phyloP scores from a whole-genome alignment of 2,888 invertebrate genomes.

The Cryptus viduatorius region DNA sequence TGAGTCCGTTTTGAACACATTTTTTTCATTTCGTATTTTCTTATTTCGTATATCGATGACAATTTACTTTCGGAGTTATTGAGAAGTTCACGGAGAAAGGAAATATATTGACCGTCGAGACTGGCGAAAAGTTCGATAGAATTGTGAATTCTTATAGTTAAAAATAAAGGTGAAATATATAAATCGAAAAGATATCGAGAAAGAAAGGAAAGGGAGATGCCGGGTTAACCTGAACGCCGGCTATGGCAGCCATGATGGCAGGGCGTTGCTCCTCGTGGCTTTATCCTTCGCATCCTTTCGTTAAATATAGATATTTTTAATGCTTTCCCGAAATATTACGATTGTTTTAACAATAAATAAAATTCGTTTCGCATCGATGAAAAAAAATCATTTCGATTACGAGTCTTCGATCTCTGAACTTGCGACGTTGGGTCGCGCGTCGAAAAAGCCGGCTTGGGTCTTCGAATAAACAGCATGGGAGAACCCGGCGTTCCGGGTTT shows the following conservation, averaged over 20 bases:
- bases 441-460: conserved; percentile 13
- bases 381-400: neutral
- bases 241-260: conserved; percentile 79
- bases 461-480: neutral
- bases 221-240: conserved; percentile 68
- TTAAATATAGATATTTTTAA: neutral
- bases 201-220: conserved; percentile 6
- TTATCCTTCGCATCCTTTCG: conserved; percentile 20
- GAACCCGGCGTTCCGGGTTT: neutral
- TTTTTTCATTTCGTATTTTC: neutral
- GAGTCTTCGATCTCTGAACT: neutral
- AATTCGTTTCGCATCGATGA: neutral
- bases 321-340: neutral
- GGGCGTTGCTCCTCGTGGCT: conserved; percentile 78
- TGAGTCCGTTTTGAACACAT: conserved; percentile 57
- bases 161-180: neutral
- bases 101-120: conserved; percentile 49
- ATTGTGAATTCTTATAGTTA: neutral
- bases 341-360: neutral
- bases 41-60: conserved; percentile 7
- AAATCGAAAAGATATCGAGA: neutral
- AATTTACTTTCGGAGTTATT: neutral
- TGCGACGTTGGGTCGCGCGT: neutral
- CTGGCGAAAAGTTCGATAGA: conserved; percentile 1
- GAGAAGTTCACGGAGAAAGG: conserved; percentile 44